A percentile compares a stretch with the other conserved stretches of the same genome.
Conservation (phyloP, 1,140 invertebrate species). For the Coboldia fuscipes region DNA sequence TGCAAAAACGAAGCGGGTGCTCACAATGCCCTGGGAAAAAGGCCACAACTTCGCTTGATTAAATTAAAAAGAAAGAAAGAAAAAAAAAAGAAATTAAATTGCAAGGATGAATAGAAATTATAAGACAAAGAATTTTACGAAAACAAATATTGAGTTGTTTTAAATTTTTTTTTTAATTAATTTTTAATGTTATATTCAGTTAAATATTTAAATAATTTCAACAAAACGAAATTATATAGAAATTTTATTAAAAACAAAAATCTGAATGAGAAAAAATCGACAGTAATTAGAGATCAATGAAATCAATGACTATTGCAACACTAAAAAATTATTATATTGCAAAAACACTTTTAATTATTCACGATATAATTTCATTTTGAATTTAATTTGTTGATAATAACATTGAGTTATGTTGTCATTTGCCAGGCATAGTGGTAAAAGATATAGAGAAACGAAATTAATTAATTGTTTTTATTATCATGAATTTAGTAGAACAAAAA, state of each 20-base stretch:
- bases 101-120: neutral
- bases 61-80: constrained; percentile 1
- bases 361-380: no score
- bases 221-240: neutral
- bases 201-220: neutral
- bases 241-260: neutral
- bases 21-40: constrained; percentile 24
- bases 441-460: no score
- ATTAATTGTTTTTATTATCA: no score
- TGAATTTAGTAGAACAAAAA: no score
- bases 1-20: constrained; percentile 46
- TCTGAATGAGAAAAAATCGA: neutral
- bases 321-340: neutral
- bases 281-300: neutral
- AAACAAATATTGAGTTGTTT: constrained; percentile 1
- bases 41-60: constrained; percentile 5
- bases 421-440: no score
- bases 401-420: no score
- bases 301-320: neutral
- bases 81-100: constrained; percentile 1
- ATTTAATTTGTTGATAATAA: no score
- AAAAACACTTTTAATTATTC: no score
- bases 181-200: no score
- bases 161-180: no score
- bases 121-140: neutral